Evolutionary conservation across 2,797 vertebrate genomes (phyloP).

Genomic region (Tinamus major): DNA sequence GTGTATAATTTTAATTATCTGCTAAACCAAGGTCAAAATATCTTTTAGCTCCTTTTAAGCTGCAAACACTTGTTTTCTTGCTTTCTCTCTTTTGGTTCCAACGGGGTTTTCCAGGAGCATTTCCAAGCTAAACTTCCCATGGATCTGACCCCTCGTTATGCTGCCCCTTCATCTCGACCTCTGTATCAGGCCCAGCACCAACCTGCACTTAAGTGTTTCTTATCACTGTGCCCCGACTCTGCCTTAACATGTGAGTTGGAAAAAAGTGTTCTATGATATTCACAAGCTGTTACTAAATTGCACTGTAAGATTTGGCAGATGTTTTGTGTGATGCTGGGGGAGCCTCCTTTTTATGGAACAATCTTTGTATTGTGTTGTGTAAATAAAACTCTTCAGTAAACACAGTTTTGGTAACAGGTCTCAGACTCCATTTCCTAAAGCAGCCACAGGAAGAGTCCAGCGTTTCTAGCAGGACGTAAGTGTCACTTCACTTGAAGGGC

Average conservation of each 20-base stretch:
- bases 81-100: background rate
- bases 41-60: background rate
- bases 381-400: slow-evolving; percentile 66
- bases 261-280: slow-evolving; percentile 58
- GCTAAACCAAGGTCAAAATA: background rate
- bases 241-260: slow-evolving; percentile 46
- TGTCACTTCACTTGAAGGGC: background rate
- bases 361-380: slow-evolving; percentile 47
- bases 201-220: slow-evolving; percentile 60
- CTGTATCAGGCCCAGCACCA: background rate
- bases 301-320: slow-evolving; percentile 53
- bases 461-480: background rate
- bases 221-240: slow-evolving; percentile 70
- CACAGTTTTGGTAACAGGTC: background rate
- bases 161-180: slow-evolving; percentile 3
- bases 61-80: background rate
- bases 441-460: background rate
- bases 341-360: slow-evolving; percentile 34
- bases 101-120: slow-evolving; percentile 28
- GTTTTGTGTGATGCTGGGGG: background rate
- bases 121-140: background rate
- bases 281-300: slow-evolving; percentile 51
- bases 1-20: background rate
- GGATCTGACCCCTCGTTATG: background rate
- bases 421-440: background rate